phyloP scores from a whole-genome alignment of 2,888 invertebrate species.

The Meganola albula region DNA sequence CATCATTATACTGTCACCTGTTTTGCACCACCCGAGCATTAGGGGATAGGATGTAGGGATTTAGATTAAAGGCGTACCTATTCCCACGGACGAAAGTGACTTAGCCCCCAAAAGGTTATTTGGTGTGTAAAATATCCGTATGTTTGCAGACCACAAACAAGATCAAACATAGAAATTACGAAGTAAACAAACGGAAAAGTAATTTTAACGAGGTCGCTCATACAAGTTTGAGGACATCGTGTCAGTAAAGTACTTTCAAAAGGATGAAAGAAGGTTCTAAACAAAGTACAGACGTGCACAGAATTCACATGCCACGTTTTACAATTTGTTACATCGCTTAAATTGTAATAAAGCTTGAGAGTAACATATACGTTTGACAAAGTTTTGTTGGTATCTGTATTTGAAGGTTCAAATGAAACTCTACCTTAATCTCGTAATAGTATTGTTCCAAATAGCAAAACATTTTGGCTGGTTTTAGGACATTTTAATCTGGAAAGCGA shows the following conservation, averaged over 20 bases:
- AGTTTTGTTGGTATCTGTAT: conserved; percentile 30
- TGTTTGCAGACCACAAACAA: too few relatives aligned
- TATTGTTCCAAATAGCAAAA: conserved; percentile 11
- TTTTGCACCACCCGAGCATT: too few relatives aligned
- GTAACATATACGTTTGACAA: conserved; percentile 53
- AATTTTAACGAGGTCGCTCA: conserved; percentile 25
- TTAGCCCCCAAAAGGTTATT: too few relatives aligned
- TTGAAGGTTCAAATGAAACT: conserved; percentile 14
- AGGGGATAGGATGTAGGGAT: too few relatives aligned
- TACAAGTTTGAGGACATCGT: conserved; percentile 37
- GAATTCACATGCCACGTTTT: conserved; percentile 66
- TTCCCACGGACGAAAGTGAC: too few relatives aligned
- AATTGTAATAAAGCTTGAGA: conserved; percentile 70
- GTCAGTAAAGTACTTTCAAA: conserved; percentile 46
- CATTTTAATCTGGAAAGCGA: conserved; percentile 25
- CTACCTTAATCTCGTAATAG: conserved; percentile 13
- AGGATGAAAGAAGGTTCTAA: conserved; percentile 56
- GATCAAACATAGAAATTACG: too few relatives aligned
- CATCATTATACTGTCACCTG: too few relatives aligned
- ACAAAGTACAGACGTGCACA: conserved; percentile 62
- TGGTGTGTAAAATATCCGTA: too few relatives aligned
- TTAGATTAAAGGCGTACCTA: too few relatives aligned
- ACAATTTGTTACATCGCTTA: conserved; percentile 74
- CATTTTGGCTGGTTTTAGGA: conserved; percentile 16
- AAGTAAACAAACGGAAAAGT: conserved; percentile 10